A percentile compares a stretch with the other conserved stretches of the same genome.
Evolutionary conservation across 2,888 invertebrate genomes (phyloP).

Genomic region (Lasius fuliginosus): DNA sequence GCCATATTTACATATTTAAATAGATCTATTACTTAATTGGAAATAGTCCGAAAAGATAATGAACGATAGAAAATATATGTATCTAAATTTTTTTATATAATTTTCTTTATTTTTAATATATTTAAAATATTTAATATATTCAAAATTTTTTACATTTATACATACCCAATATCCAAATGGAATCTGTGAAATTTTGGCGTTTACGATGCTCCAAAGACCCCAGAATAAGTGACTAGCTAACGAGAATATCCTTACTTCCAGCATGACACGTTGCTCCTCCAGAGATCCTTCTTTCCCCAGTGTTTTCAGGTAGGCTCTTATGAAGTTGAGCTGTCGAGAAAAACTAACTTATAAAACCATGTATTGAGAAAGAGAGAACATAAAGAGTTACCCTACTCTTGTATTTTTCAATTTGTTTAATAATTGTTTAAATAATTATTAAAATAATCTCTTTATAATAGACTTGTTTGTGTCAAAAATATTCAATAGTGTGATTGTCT

Average conservation of each 20-base stretch:
- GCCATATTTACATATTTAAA: not conserved
- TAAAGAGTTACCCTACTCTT: constrained; percentile 23
- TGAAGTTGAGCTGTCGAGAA: constrained; percentile 85
- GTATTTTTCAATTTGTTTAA: constrained; percentile 16
- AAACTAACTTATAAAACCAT: constrained; percentile 23
- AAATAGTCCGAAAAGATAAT: not conserved
- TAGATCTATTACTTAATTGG: not conserved
- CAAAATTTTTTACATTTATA: constrained; percentile 44
- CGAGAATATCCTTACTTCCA: constrained; percentile 94
- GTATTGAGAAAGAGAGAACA: constrained; percentile 2
- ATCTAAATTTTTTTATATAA: not conserved
- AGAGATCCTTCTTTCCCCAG: constrained; percentile 86
- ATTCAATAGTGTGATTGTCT: not conserved
- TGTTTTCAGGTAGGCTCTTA: constrained; percentile 85
- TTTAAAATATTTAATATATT: too few species aligned
- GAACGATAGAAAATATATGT: not conserved
- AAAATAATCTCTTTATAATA: constrained; percentile 4
- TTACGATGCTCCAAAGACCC: constrained; percentile 97
- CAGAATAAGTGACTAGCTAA: constrained; percentile 97
- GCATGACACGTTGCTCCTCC: constrained; percentile 89
- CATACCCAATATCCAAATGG: constrained; percentile 98
- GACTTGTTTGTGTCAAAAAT: constrained; percentile 1
- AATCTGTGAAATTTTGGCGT: constrained; percentile 95
- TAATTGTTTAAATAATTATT: constrained; percentile 10
- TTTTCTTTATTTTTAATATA: not conserved